Evolutionary conservation across 2,888 invertebrate genomes (phyloP).

Genomic region (Temnothorax unifasciatus): DNA sequence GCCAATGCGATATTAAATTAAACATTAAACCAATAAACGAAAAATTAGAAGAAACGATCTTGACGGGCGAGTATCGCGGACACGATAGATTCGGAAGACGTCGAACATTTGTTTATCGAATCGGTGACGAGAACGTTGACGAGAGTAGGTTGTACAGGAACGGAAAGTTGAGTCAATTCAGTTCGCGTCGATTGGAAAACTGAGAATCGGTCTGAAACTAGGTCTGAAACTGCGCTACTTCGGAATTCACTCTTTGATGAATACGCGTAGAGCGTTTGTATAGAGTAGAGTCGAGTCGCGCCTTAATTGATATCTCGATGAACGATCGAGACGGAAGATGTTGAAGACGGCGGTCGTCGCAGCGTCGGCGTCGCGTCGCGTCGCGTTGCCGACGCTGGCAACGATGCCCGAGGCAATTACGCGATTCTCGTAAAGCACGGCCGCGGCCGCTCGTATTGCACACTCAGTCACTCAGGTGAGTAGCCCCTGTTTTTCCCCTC

Average conservation of each 20-base stretch:
- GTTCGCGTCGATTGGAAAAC: slow-evolving; percentile 12
- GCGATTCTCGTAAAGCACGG: slow-evolving; percentile 47
- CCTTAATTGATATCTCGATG: slow-evolving; percentile 42
- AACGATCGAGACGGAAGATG: slow-evolving; percentile 5
- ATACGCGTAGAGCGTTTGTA: not conserved
- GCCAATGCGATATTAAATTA: not conserved
- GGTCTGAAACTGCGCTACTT: slow-evolving; percentile 8
- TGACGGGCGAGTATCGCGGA: not conserved
- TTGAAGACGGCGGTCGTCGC: slow-evolving; percentile 17
- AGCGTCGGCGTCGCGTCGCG: not conserved
- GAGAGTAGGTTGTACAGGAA: not conserved
- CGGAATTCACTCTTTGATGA: slow-evolving; percentile 15
- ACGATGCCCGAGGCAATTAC: slow-evolving; percentile 37
- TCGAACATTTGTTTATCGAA: not conserved
- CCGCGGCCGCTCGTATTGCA: slow-evolving; percentile 22
- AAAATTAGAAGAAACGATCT: not conserved
- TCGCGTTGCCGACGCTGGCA: not conserved
- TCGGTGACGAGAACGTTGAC: not conserved
- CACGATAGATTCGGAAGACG: not conserved
- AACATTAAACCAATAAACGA: not conserved
- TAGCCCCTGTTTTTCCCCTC: slow-evolving; percentile 39
- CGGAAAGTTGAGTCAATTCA: not conserved
- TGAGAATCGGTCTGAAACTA: slow-evolving; percentile 11
- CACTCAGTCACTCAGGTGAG: not conserved
- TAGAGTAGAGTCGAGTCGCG: not conserved